Evolutionary conservation across 2,113 vertebrate species (phyloP), one percentile per base, ranked within the genome.

Genomic region (Piprites chloris): DNA sequence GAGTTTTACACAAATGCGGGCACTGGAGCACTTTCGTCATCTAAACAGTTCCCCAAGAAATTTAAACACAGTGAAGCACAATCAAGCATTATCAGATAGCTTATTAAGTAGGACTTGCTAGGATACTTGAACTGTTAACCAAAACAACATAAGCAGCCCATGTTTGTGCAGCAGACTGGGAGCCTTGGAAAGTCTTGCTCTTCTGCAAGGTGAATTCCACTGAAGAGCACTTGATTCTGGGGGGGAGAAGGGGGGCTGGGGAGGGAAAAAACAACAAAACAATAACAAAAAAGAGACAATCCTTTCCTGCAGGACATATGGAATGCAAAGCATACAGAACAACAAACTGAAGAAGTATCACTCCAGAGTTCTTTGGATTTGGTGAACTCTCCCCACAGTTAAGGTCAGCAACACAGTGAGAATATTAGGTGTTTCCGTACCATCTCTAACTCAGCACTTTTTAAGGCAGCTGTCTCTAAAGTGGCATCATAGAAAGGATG

Each of bases 21-120:
- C 65, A 93, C 44, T 55, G 56, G 20, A 96, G 79, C 68, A 93
- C 85, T 96, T 93, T 52, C 9, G 4, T 89, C 91, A 92, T 96
- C 85, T 96, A 96, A 96, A 96, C 90, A 94, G 68, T 87, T 88
- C 47, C 90, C 87, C 13, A 7, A 32, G 75, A 93, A 78, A 89
- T 86, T 95, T 94, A 96, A 96, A 96, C 93, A 96, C 32, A 89
- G 65, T 84, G 53, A 95, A 96, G 92, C 85, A 90, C 88, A 92
- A 93, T 81, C 93, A 93, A 94, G 83, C 56, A 44, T 96, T 90
- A 97, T 94, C 92, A 94, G 92, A 90, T 68, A 78, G 69, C 37
- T 92, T 95, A 88, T 90, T 81, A 96, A 96, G 90, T 75, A 96
- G 88, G 76, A 88, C 90, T 93, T 92, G 76, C 79, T 94, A 69